phyloP scores from a whole-genome alignment of 2,113 vertebrate species.

The Ictidomys tridecemlineatus region DNA sequence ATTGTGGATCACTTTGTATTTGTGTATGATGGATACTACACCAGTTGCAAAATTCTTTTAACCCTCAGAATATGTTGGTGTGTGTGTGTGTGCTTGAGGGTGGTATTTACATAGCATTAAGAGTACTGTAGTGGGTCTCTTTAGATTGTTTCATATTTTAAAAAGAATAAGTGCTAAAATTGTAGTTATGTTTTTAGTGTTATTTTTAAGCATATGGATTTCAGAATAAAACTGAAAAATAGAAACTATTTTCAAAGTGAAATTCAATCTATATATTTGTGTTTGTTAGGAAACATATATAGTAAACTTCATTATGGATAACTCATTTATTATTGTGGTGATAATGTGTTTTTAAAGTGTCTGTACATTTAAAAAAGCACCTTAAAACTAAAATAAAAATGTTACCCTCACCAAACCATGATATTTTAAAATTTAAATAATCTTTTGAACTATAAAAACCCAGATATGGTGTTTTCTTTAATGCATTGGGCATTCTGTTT shows the following conservation, averaged over 20 bases:
- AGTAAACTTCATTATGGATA: slow-evolving; percentile 52
- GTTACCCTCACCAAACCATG: neutral
- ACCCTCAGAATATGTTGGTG: neutral
- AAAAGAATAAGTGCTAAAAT: slow-evolving; percentile 62
- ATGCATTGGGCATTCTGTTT: slow-evolving; percentile 16
- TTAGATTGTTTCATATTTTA: slow-evolving; percentile 41
- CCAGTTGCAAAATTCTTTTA: neutral
- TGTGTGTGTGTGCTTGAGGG: neutral
- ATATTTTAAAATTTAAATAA: slow-evolving; percentile 43
- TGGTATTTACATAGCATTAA: neutral
- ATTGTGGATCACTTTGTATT: neutral
- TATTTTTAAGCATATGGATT: slow-evolving; percentile 51
- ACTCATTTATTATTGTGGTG: slow-evolving; percentile 53
- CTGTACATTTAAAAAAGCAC: neutral
- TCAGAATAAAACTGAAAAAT: slow-evolving; percentile 62
- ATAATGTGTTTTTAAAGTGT: slow-evolving; percentile 43
- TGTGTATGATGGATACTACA: neutral
- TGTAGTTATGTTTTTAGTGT: slow-evolving; percentile 20
- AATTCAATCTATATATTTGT: slow-evolving; percentile 57
- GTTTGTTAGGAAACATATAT: slow-evolving; percentile 27
- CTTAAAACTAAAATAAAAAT: slow-evolving; percentile 44
- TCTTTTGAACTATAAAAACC: slow-evolving; percentile 50
- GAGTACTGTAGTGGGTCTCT: neutral
- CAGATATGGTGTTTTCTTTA: slow-evolving; percentile 50
- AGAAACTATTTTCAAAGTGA: slow-evolving; percentile 56